Evolutionary conservation across 64 coral and sea anemone species (phyloP).

Genomic region (Montipora foliosa): DNA sequence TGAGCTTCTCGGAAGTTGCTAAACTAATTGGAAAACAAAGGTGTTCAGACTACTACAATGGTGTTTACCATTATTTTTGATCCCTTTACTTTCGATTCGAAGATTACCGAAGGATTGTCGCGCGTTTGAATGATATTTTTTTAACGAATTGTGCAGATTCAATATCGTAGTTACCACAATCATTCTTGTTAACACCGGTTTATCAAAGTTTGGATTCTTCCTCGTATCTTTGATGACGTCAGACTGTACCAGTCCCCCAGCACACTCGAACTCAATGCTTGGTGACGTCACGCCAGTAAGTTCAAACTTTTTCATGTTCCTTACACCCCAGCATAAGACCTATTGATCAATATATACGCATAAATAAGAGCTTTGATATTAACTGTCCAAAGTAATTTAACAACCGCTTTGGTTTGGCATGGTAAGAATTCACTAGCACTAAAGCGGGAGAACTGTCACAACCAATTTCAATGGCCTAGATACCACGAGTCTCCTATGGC

Average conservation of each 20-base stretch:
- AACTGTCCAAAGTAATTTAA: neutral
- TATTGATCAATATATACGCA: neutral
- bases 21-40: no score
- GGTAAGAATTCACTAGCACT: no score
- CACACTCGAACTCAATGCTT: constrained; percentile 92
- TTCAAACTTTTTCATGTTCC: constrained; percentile 95
- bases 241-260: constrained; percentile 79
- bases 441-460: no score
- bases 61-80: no score
- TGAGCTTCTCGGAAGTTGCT: no score
- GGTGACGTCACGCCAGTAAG: constrained; percentile 87
- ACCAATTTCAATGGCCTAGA: no score
- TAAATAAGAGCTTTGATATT: neutral
- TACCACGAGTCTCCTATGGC: no score
- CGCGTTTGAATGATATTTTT: no score
- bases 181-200: constrained; percentile 79
- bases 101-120: neutral
- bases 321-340: constrained; percentile 96
- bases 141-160: no score
- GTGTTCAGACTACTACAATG: no score
- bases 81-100: no score
- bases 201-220: constrained; percentile 94
- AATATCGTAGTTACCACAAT: constrained; percentile 70
- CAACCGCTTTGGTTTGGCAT: neutral
- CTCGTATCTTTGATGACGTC: constrained; percentile 84